Evolutionary conservation across 2,888 invertebrate species (phyloP).

Genomic region (Caenorhabditis sp.): DNA sequence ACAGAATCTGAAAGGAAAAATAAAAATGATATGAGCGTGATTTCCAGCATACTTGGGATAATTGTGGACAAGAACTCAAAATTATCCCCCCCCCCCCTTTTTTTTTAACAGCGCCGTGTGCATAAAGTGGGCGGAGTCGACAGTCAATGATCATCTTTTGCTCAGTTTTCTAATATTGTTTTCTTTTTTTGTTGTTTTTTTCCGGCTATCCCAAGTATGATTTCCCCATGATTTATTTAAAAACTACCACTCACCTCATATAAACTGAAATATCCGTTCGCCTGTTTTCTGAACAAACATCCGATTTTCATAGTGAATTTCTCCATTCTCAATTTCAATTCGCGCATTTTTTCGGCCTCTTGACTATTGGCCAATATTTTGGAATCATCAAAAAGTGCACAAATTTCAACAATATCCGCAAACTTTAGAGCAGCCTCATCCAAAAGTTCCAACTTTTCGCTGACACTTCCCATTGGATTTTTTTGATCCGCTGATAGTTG

Average conservation of each 20-base stretch:
- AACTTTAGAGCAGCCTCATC: neutral
- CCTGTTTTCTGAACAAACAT: slow-evolving; percentile 34
- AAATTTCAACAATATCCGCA: neutral
- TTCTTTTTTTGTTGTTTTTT: no score
- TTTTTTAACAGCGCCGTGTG: no score
- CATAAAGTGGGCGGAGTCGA: no score
- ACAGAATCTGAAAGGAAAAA: slow-evolving; percentile 45
- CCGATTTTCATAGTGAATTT: slow-evolving; percentile 28
- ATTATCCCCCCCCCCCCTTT: no score
- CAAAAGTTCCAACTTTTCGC: slow-evolving; percentile 1
- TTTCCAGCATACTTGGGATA: neutral
- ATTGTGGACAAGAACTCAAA: neutral
- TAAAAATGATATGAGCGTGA: neutral
- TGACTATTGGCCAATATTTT: slow-evolving; percentile 16
- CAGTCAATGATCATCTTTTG: neutral
- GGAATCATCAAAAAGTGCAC: slow-evolving; percentile 18
- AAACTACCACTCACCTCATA: slow-evolving; percentile 33
- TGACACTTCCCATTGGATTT: no score
- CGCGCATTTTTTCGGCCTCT: slow-evolving; percentile 6
- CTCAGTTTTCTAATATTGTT: neutral
- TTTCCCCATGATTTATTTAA: neutral
- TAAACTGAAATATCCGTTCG: slow-evolving; percentile 38
- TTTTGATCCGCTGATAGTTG: slow-evolving; percentile 8
- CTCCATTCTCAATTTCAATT: slow-evolving; percentile 16
- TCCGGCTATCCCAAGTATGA: no score